Percentiles rank a stretch among this genome's conserved stretches.
Evolutionary conservation across 92 coral and sea anemone species (phyloP).

Genomic region (Actinostola sp.): DNA sequence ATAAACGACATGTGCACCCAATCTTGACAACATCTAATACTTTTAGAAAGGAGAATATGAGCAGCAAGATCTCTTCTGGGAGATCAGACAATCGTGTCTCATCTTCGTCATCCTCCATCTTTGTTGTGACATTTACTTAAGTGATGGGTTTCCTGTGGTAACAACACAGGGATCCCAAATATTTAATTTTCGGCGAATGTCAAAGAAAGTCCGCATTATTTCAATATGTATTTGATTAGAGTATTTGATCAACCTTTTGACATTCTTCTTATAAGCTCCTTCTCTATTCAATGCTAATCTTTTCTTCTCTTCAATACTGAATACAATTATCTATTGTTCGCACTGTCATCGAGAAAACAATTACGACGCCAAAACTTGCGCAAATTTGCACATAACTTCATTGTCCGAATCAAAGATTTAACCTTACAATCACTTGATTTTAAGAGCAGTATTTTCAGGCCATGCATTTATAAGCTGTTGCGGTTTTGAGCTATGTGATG

Average conservation of each 20-base stretch:
- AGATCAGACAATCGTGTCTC: slow-evolving; percentile 24
- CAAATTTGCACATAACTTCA: no score
- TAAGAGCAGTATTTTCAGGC: no score
- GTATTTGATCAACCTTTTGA: no score
- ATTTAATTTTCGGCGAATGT: neutral
- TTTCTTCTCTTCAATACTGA: neutral
- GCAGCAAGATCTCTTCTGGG: slow-evolving; percentile 78
- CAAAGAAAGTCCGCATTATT: no score
- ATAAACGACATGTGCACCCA: slow-evolving; percentile 65
- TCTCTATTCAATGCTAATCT: neutral
- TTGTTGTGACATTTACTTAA: slow-evolving; percentile 23
- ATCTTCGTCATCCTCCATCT: slow-evolving; percentile 4
- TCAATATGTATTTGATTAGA: no score
- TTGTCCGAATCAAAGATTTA: no score
- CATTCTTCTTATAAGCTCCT: no score
- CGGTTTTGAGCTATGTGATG: neutral
- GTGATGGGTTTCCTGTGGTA: slow-evolving; percentile 29
- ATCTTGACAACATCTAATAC: slow-evolving; percentile 55
- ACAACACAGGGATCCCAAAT: slow-evolving; percentile 24
- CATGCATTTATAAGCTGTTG: neutral
- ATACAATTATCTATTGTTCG: no score
- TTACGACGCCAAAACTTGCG: no score
- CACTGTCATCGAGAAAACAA: no score
- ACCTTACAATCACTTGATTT: no score
- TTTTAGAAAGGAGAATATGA: slow-evolving; percentile 46